Conservation (phyloP, 2,888 invertebrate species). For the Augochlorella aurata region DNA sequence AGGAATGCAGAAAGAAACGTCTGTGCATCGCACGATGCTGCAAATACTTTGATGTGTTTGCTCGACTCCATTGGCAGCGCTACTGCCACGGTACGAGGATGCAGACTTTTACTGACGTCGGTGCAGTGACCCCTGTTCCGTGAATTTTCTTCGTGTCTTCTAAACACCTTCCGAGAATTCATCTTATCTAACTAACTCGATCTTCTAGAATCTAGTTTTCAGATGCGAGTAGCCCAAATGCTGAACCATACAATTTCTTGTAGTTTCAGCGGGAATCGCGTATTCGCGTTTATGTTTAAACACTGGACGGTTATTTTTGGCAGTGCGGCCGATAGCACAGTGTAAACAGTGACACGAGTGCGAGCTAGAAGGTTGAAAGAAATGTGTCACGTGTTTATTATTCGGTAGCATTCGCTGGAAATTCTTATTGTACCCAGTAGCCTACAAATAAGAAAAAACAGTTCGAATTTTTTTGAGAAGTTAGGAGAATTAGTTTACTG, state of each 20-base stretch:
- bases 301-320: background rate
- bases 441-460: background rate
- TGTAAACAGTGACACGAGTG: background rate
- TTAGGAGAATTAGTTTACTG: no score
- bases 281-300: background rate
- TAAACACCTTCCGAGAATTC: conserved; percentile 1
- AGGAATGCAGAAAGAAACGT: no score
- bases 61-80: background rate
- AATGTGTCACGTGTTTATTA: background rate
- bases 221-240: background rate
- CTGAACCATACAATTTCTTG: no score
- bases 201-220: background rate
- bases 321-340: no score
- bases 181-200: background rate
- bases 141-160: background rate
- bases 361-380: background rate
- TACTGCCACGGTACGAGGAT: background rate
- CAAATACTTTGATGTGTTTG: no score
- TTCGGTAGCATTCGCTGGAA: background rate
- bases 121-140: conserved; percentile 30
- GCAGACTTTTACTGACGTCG: background rate
- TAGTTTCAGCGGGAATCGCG: background rate
- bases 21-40: no score
- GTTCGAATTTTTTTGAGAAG: background rate
- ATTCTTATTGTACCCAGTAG: background rate